Base-by-base conservation (phyloP, 2,888 invertebrate species). In the Dioctria rufipes region DNA sequence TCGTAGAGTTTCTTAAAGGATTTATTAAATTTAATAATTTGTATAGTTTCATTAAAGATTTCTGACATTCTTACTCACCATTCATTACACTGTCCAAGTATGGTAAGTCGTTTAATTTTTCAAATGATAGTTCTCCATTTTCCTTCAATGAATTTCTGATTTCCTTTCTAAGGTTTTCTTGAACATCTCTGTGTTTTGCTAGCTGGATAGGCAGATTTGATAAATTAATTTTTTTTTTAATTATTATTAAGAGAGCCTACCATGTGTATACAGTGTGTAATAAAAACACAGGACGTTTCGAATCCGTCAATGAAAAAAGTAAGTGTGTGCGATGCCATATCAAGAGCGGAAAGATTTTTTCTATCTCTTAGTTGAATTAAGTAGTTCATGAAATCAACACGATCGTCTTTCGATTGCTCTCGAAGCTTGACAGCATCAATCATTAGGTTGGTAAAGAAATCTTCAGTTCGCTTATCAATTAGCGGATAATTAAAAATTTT, bases 391-490 rank as follows among this genome's bases (percentile, higher is more conserved):
- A 84, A 84, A 81, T 85, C 85, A 8, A 81, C 81, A n/a, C 83
- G 83, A 9, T 84, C 80, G 6, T 80, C 82, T 40, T 81, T 78
- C 5, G 46, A 83, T 9, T 79, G 79, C 66, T 49, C 66, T 4
- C 84, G 81, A 37, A 83, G 11, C 6, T 80, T 49, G n/a, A 84
- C 81, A 6, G 85, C 83, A 80, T 83, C 66, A 25, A 82, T 65
- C 81, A 83, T 83, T 4, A 85, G 43, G 42, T 84, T 78, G 5
- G 75, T 81, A 63, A 85, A 85, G 25, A 61, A 61, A 13, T 42
- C 3, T 13, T 63, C 61, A 85, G 97, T 96, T 0, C 91, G 92
- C 0, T 87, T 90, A 0, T 40, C 83, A 0, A 89, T 69, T 58
- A 87, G 85, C 4, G 85, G 84, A 0, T 84, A 39, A n/a, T 85